These are phyloP conservation scores for Diadophis punctatus DNA, from an alignment of 2,113 vertebrate genomes.

Conservation along the genomic window DNA sequence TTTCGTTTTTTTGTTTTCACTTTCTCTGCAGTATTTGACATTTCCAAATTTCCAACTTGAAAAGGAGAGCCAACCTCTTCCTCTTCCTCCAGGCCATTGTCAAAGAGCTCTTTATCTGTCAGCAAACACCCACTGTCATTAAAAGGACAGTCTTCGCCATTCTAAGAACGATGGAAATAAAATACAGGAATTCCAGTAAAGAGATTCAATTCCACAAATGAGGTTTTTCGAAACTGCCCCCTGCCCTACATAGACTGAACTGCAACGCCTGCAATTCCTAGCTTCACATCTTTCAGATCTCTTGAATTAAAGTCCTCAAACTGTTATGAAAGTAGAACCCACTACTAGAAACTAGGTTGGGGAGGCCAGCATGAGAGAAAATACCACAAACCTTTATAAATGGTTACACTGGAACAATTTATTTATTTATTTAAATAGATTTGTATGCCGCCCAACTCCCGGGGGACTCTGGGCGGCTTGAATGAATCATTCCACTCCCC, in stretches of 20 bases:
- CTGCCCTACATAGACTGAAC: neutral
- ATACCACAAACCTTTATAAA: neutral
- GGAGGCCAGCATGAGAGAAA: neutral
- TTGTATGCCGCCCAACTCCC: no score
- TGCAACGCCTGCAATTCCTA: neutral
- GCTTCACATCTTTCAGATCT: neutral
- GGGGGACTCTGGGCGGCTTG: no score
- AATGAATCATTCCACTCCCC: neutral
- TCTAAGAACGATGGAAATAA: slow-evolving; percentile 34
- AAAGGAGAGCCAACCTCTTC: slow-evolving; percentile 28
- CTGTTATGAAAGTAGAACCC: neutral
- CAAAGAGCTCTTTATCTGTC: slow-evolving; percentile 87
- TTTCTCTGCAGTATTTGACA: slow-evolving; percentile 78
- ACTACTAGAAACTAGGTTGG: neutral
- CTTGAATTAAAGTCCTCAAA: neutral
- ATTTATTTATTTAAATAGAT: no score
- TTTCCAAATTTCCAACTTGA: slow-evolving; percentile 83
- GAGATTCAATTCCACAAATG: neutral
- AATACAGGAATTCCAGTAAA: neutral
- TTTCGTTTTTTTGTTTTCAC: slow-evolving; percentile 78
- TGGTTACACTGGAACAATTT: neutral
- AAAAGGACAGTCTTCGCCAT: slow-evolving; percentile 43
- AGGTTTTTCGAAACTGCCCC: neutral
- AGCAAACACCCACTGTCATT: slow-evolving; percentile 91
- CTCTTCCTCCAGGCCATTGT: slow-evolving; percentile 77